Conservation (phyloP, 2,113 vertebrate genomes). For the Candoia aspera region DNA sequence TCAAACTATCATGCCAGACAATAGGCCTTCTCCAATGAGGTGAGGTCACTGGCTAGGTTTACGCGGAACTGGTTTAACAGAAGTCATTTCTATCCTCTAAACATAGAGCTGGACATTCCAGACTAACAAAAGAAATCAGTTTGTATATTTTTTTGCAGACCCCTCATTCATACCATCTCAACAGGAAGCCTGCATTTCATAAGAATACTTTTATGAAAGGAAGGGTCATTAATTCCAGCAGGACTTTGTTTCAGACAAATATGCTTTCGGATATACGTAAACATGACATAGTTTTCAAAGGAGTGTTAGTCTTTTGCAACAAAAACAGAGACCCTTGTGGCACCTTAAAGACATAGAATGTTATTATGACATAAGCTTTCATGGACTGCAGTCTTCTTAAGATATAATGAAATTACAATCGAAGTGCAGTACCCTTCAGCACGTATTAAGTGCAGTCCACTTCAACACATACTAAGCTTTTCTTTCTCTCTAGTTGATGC, state of each 20-base stretch:
- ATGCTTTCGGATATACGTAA: conserved; percentile 14
- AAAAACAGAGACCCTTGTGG: background rate
- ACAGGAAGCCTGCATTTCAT: background rate
- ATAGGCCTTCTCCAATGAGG: background rate
- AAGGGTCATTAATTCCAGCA: background rate
- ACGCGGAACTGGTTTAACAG: background rate
- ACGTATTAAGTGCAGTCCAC: background rate
- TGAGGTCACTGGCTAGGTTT: background rate
- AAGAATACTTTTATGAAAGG: background rate
- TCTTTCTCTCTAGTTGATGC: conserved; percentile 5
- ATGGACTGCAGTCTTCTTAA: background rate
- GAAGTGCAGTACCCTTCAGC: background rate
- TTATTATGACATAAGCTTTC: background rate
- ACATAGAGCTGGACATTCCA: background rate
- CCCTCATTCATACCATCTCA: background rate
- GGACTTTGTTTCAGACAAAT: background rate
- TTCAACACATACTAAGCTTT: background rate
- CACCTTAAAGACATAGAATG: background rate
- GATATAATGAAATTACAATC: background rate
- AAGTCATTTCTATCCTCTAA: background rate
- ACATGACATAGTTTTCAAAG: background rate
- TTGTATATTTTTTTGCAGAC: background rate
- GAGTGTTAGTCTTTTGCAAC: background rate
- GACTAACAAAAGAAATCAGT: background rate
- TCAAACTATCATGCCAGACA: background rate